phyloP scores from a whole-genome alignment of 2,113 vertebrate genomes.

The Anhinga anhinga region DNA sequence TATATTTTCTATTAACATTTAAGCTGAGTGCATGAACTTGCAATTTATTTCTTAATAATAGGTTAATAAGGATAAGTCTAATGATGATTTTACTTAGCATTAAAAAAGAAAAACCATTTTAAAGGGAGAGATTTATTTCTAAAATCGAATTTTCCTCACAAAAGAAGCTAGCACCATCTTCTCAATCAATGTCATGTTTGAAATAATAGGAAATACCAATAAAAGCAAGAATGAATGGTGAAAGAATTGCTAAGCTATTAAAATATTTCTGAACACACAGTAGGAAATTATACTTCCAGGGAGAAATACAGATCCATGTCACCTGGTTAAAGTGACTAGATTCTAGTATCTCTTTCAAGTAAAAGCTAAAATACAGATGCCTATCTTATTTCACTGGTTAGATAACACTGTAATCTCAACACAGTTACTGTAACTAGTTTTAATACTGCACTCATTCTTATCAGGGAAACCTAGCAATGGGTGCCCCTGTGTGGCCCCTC shows the following conservation, averaged over 20 bases:
- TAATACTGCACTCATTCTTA: neutral
- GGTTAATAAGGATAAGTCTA: neutral
- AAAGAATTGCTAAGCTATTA: neutral
- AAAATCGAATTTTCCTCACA: neutral
- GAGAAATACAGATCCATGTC: neutral
- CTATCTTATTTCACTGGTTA: neutral
- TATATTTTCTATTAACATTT: neutral
- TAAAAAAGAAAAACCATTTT: neutral
- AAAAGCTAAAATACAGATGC: neutral
- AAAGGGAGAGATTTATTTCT: neutral
- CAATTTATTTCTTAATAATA: neutral
- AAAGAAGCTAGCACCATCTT: neutral
- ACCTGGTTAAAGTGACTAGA: neutral
- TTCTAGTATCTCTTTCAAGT: neutral
- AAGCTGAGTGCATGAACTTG: neutral
- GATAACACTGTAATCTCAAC: neutral
- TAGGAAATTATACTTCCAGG: neutral
- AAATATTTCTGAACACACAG: neutral
- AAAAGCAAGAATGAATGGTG: neutral
- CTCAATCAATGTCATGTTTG: neutral
- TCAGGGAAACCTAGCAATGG: neutral
- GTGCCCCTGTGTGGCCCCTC: neutral
- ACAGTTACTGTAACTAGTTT: neutral
- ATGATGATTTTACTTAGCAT: neutral
- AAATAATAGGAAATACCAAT: neutral